Conservation (phyloP, 1,140 invertebrate genomes). For the Drosophila ohnishii region DNA sequence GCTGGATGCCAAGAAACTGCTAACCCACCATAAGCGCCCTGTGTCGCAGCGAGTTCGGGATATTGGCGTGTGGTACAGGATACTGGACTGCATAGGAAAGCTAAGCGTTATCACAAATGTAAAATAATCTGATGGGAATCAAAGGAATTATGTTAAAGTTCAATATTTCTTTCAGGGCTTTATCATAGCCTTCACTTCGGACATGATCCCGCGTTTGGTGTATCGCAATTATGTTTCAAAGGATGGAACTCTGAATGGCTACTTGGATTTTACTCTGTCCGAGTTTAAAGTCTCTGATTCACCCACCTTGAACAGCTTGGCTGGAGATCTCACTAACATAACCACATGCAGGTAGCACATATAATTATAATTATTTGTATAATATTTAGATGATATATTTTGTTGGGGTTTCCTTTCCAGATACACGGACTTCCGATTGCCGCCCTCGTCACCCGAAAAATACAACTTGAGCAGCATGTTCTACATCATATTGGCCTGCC, state of each 20-base stretch:
- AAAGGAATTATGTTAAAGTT: not conserved
- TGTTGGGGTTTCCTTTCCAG: constrained; percentile 19
- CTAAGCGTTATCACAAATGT: constrained; percentile 97
- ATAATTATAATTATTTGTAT: not conserved
- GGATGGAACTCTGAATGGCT: constrained; percentile 88
- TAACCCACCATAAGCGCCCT: constrained; percentile 92
- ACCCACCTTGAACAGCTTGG: constrained; percentile 83
- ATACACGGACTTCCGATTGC: constrained; percentile 90
- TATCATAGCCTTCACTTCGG: constrained; percentile 99
- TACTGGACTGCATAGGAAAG: constrained; percentile 94
- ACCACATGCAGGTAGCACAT: constrained; percentile 82
- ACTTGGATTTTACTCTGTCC: constrained; percentile 92
- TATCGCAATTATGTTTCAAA: constrained; percentile 87
- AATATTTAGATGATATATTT: not conserved
- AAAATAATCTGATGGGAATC: constrained; percentile 79
- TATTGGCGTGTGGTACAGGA: constrained; percentile 96
- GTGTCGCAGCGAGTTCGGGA: constrained; percentile 92
- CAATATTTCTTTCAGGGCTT: constrained; percentile 89
- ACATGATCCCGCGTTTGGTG: constrained; percentile 96
- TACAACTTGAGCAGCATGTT: constrained; percentile 91
- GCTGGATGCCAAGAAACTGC: constrained; percentile 93
- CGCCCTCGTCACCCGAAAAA: constrained; percentile 86
- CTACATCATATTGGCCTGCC: constrained; percentile 95
- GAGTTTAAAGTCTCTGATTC: constrained; percentile 91
- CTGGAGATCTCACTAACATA: constrained; percentile 59